phyloP scores from a whole-genome alignment of 53 echinoderm and acorn worm genomes.

The Apostichopus leukothele region DNA sequence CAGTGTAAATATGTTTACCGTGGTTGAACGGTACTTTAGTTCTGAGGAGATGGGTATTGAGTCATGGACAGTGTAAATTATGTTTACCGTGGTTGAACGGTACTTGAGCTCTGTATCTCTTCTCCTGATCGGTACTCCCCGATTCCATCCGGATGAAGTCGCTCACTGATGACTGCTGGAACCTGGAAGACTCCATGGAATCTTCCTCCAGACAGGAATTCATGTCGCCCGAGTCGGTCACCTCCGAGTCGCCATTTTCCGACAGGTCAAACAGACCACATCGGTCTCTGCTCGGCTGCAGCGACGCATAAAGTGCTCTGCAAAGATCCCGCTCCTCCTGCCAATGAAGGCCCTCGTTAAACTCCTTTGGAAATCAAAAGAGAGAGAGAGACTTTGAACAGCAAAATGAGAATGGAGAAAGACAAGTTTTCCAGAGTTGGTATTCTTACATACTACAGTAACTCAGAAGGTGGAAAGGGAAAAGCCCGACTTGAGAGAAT shows the following conservation, averaged over 20 bases:
- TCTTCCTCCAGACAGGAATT: slow-evolving; percentile 30
- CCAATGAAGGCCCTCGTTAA: slow-evolving; percentile 91
- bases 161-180: background rate
- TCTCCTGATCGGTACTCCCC: slow-evolving; percentile 37
- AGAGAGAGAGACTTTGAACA: no score
- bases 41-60: no score
- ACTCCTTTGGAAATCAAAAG: slow-evolving; percentile 54
- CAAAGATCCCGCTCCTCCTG: slow-evolving; percentile 91
- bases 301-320: slow-evolving; percentile 89
- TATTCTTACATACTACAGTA: no score
- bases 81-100: slow-evolving; percentile 21
- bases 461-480: no score
- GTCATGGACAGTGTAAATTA: no score
- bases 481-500: no score
- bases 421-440: no score
- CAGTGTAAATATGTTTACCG: background rate
- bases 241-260: slow-evolving; percentile 51
- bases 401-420: no score
- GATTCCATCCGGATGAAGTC: background rate
- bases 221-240: slow-evolving; percentile 25
- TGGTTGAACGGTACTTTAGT: background rate
- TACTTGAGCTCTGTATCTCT: background rate
- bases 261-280: slow-evolving; percentile 12
- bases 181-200: slow-evolving; percentile 29
- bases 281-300: slow-evolving; percentile 62